phyloP scores from a whole-genome alignment of 2,113 vertebrate genomes.

The Budorcas taxicolor region DNA sequence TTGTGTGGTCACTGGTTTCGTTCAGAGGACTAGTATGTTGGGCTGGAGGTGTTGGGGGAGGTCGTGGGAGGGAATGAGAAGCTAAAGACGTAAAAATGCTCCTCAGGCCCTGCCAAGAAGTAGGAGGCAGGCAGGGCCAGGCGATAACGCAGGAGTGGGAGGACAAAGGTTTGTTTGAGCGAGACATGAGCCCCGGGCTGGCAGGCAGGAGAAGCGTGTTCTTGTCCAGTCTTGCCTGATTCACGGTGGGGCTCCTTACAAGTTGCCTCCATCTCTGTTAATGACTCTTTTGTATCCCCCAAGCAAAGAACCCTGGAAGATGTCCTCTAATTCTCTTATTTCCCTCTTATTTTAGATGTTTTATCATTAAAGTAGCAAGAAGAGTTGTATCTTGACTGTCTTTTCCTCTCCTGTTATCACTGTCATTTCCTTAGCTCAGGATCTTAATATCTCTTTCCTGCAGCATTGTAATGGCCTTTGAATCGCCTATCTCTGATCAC shows the following conservation, averaged over 20 bases:
- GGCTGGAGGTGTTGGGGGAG: not conserved
- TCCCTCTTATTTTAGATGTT: not conserved
- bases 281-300: not conserved
- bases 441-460: not conserved
- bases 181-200: not conserved
- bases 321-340: not conserved
- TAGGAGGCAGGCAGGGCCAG: not conserved
- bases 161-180: not conserved
- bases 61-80: not conserved
- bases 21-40: not conserved
- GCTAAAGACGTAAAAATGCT: not conserved
- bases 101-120: constrained; percentile 23
- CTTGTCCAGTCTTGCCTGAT: not conserved
- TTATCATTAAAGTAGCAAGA: not conserved
- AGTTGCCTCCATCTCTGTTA: not conserved
- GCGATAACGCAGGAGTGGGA: not conserved
- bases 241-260: not conserved
- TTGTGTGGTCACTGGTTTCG: not conserved
- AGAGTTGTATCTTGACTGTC: not conserved
- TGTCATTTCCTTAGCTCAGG: not conserved
- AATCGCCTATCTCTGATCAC: not conserved
- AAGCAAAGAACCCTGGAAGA: not conserved
- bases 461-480: not conserved
- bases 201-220: not conserved
- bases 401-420: not conserved